Conservation (phyloP, 1,140 invertebrate genomes). For the Philaenus spumarius region DNA sequence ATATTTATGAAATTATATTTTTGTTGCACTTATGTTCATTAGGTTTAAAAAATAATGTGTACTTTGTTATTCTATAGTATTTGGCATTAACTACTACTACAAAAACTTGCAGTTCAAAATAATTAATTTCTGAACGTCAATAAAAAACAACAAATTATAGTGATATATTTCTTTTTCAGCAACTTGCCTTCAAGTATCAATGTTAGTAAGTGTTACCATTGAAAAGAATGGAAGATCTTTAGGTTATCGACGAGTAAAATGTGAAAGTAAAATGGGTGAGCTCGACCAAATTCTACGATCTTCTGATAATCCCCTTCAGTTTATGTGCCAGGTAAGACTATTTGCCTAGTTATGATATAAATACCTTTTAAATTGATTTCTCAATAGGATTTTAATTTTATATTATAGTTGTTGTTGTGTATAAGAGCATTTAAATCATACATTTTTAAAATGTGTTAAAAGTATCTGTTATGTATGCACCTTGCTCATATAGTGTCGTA, state of each 20-base stretch:
- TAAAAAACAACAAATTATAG: neutral
- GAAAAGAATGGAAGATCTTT: constrained; percentile 68
- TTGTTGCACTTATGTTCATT: neutral
- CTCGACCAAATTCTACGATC: constrained; percentile 70
- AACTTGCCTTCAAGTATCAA: constrained; percentile 70
- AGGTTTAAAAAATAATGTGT: no score
- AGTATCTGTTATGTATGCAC: no score
- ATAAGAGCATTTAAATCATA: no score
- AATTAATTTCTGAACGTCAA: neutral
- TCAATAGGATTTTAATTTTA: neutral
- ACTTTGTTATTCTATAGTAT: no score
- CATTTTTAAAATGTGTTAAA: neutral
- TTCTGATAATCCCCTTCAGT: constrained; percentile 71
- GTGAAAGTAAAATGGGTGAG: constrained; percentile 72
- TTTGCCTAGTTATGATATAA: neutral
- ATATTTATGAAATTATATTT: constrained; percentile 16
- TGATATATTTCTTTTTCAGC: constrained; percentile 40
- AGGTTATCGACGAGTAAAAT: constrained; percentile 73
- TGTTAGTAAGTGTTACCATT: constrained; percentile 69
- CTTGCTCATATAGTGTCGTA: no score
- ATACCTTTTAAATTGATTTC: neutral
- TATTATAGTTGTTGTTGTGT: neutral
- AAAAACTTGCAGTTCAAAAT: no score
- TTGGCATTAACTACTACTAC: no score
- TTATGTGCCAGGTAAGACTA: constrained; percentile 69